Evolutionary conservation across 2,113 vertebrate genomes (phyloP).

Genomic region (Tragelaphus imberbis): DNA sequence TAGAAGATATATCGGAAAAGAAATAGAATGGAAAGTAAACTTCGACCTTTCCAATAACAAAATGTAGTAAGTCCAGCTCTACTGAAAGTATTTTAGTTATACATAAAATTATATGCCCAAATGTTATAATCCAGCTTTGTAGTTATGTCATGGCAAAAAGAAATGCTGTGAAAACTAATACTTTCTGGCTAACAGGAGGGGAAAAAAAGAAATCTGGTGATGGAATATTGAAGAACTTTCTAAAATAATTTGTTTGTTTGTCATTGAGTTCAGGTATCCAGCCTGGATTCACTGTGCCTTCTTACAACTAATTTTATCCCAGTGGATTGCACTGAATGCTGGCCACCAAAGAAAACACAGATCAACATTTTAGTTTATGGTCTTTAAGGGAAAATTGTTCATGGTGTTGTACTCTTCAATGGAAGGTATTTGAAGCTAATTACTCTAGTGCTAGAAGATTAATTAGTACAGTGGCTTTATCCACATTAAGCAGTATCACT

Average conservation of each 20-base stretch:
- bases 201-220: background rate
- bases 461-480: background rate
- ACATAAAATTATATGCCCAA: background rate
- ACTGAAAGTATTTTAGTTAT: background rate
- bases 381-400: background rate
- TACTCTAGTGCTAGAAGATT: background rate
- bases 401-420: fast-evolving
- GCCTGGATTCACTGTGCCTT: background rate
- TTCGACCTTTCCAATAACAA: background rate
- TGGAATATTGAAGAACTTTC: background rate
- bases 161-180: background rate
- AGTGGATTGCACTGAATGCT: background rate
- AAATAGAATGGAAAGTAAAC: background rate
- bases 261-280: background rate
- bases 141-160: background rate
- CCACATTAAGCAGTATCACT: background rate
- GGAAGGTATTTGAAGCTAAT: background rate
- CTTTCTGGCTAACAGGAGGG: background rate
- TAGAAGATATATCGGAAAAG: background rate
- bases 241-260: background rate
- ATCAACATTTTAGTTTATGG: background rate
- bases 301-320: background rate
- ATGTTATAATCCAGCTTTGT: background rate
- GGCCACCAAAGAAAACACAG: background rate
- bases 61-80: background rate